These are phyloP conservation scores for Cygnus atratus DNA, from an alignment of 2,113 vertebrate species.

Conservation along the genomic window DNA sequence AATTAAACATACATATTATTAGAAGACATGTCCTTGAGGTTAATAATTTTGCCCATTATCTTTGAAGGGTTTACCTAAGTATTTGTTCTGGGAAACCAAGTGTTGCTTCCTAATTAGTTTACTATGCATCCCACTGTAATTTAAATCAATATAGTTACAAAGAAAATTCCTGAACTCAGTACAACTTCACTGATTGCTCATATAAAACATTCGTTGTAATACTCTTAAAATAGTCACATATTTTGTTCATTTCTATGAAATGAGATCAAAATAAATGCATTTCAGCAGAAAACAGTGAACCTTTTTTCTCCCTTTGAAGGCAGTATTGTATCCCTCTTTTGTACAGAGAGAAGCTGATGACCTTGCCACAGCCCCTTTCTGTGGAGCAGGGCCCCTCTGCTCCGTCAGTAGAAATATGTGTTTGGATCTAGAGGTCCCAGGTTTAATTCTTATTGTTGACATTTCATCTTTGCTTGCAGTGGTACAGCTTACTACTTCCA, in stretches of 20 bases:
- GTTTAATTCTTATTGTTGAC: not conserved
- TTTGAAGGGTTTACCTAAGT: slow-evolving; percentile 1
- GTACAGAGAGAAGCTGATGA: not conserved
- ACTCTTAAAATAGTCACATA: not conserved
- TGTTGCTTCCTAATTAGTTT: slow-evolving; percentile 36
- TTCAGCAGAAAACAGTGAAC: not conserved
- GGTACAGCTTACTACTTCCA: not conserved
- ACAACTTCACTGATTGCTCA: not conserved
- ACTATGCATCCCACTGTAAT: not conserved
- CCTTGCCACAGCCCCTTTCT: not conserved
- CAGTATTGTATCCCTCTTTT: not conserved
- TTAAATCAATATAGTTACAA: slow-evolving; percentile 17
- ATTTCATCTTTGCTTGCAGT: not conserved
- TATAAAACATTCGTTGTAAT: not conserved
- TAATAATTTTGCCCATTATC: slow-evolving; percentile 44
- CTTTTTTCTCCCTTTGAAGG: not conserved
- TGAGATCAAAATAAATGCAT: not conserved
- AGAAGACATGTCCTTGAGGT: slow-evolving; percentile 9
- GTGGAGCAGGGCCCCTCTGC: not conserved
- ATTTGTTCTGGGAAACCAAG: slow-evolving; percentile 34
- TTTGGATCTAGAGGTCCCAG: not conserved
- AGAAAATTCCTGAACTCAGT: not conserved
- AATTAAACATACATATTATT: slow-evolving; percentile 6
- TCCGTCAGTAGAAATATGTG: not conserved
- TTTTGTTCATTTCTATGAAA: not conserved